Percentiles rank a stretch among this genome's conserved stretches.
These are phyloP conservation scores for Myotis yumanensis DNA, from an alignment of 2,113 vertebrate genomes.

Conservation along the genomic window DNA sequence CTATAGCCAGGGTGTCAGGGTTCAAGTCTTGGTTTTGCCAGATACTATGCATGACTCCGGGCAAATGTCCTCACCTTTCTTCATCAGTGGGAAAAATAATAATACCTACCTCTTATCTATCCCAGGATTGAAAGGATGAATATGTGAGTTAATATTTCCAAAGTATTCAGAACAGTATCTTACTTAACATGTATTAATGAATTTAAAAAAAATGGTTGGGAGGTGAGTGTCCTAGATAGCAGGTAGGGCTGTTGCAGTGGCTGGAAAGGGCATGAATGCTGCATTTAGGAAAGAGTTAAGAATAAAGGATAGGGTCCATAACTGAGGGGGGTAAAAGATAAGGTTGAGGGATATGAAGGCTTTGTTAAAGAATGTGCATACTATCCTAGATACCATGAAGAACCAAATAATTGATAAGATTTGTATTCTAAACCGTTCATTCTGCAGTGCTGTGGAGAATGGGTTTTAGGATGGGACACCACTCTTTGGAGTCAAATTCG, in stretches of 20 bases:
- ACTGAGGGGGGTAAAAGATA: background rate
- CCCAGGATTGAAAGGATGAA: background rate
- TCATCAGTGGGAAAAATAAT: background rate
- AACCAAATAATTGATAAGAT: constrained; percentile 4
- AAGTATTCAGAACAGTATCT: background rate
- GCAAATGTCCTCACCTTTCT: background rate
- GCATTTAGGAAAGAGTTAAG: background rate
- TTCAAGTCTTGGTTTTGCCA: background rate
- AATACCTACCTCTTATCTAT: background rate
- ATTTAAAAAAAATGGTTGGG: background rate
- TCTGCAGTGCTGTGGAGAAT: background rate
- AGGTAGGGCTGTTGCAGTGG: background rate
- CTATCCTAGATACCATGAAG: background rate
- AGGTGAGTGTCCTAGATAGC: background rate
- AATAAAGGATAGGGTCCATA: background rate
- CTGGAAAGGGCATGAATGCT: background rate
- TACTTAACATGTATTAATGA: background rate
- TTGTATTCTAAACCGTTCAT: background rate
- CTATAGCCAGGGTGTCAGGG: background rate
- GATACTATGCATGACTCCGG: background rate
- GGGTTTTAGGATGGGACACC: background rate
- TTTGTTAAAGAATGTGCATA: constrained; percentile 42
- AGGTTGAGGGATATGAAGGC: background rate
- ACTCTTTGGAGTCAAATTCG: background rate
- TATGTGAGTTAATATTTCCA: background rate